Base-by-base conservation (phyloP, 2,888 invertebrate genomes). In the Drosophila testacea region DNA sequence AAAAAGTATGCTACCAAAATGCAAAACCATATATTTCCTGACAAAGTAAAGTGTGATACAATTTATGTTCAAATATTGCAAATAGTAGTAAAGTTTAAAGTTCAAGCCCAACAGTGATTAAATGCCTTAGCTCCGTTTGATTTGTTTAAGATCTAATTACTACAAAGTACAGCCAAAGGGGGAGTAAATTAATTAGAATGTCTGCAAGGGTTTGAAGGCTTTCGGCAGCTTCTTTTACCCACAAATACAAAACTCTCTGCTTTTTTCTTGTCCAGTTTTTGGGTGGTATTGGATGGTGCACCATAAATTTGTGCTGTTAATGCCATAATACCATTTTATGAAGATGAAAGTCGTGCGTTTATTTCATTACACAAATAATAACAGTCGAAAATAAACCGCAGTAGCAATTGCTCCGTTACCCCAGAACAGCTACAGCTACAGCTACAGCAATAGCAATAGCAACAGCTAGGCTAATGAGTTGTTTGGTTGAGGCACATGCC, bases 341-440 rank as follows among this genome's bases (percentile, higher is more conserved):
- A 88, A 86, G 85, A 86, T 86, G 85, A 86, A 89, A 86, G 85
- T 89, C 89, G 88, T 83, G 89, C 88, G 89, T 86, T 86, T 86
- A 85, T 89, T 89, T 86, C 88, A 89, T 89, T 86, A 86, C 82
- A 88, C 88, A 89, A 85, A 85, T 88, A 85, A 89, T 85, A 89
- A 85, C 75, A 77, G 72, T 68, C 86, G 70, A 87, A 85, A 79
- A 88, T 79, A 85, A 85, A 77, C 89, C 90, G 75, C 85, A 81
- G 69, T 73, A 60, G 69, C 83, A 56, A 76, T 79, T 61, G 32
- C 59, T 48, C 34, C 42, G 41, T 54, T 44, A 10, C 13, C 13
- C 9, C 42, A 55, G 41, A 59, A 11, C 30, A 47, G 47, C 6
- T 11, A 30, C 11, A 39, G n/a, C 30, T n/a, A 22, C 27, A 30